Evolutionary conservation across 1,140 invertebrate species (phyloP), one percentile per base, ranked within the genome.

Genomic region (Pseudobourletiella spinata): DNA sequence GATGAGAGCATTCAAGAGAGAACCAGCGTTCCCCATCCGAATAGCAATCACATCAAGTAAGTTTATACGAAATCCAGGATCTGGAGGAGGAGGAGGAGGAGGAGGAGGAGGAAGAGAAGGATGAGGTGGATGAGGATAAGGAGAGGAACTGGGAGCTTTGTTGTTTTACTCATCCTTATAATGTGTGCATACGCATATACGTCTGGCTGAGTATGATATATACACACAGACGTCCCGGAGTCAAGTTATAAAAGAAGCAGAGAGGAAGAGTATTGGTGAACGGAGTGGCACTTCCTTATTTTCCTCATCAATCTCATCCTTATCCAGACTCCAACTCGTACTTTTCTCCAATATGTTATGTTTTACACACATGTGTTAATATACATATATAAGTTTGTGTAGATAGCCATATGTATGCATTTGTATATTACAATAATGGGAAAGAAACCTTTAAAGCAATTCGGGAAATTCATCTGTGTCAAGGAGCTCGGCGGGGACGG

Each of bases 1-100:
- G 61, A 25, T 32, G 61, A 58, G 52, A 57, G 55, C 35, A 63
- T 63, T 52, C 55, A 57, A 26, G n/a, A 57, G 20, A 29, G 26
- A n/a, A 18, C 28, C 8, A 62, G 42, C 60, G 15, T 56, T 14
- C 28, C 46, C 39, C 29, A 32, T 18, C 52, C 59, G 35, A 55
- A 44, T 24, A 51, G 15, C 54, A 56, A 62, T 32, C 42, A 46
- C 39, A 62, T 35, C 52, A 48, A 62, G 54, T 62, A 52, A 57
- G 60, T 62, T 44, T 39, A 48, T 48, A n/a, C n/a, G 32, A n/a
- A n/a, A n/a, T n/a, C n/a, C n/a, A n/a, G n/a, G n/a, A n/a, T n/a
- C n/a, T n/a, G n/a, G n/a, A n/a, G n/a, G n/a, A n/a, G n/a, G n/a
- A n/a, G 35, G 35, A 39, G 35, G 35, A n/a, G 35, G 35, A 39